phyloP scores from a whole-genome alignment of 2,797 vertebrate genomes.

The Rhinatrema bivittatum region DNA sequence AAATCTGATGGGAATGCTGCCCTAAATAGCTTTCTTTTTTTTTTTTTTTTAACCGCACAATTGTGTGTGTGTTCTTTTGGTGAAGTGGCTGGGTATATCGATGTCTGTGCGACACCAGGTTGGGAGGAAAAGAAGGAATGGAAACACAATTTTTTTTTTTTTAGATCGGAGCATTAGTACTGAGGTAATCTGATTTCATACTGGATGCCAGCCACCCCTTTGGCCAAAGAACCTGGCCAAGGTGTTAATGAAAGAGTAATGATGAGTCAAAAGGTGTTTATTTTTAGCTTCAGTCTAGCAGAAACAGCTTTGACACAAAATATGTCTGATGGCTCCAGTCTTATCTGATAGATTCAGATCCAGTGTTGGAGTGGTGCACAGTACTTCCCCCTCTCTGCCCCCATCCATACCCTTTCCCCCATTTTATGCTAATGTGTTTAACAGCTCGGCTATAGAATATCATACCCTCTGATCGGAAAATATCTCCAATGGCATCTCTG shows the following conservation, averaged over 20 bases:
- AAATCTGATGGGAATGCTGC: slow-evolving; percentile 60
- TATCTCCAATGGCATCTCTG: background rate
- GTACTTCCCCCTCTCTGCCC: background rate
- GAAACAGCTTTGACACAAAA: slow-evolving; percentile 21
- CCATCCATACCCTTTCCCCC: background rate
- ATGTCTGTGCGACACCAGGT: rapidly evolving
- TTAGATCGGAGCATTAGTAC: background rate
- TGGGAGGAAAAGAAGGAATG: no score
- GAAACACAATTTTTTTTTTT: background rate
- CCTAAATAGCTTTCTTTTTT: slow-evolving; percentile 58
- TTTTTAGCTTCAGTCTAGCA: slow-evolving; percentile 17
- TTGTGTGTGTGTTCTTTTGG: rapidly evolving
- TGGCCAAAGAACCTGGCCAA: slow-evolving; percentile 15
- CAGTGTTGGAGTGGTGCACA: background rate
- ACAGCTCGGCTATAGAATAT: background rate
- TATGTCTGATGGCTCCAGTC: background rate
- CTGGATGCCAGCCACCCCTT: slow-evolving; percentile 5
- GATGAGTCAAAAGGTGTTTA: slow-evolving; percentile 19
- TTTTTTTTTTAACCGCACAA: slow-evolving; percentile 8
- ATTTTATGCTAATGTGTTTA: background rate
- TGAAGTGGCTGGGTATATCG: background rate
- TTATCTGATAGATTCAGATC: slow-evolving; percentile 1
- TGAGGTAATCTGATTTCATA: background rate
- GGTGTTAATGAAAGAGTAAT: slow-evolving; percentile 11
- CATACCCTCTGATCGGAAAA: background rate